Conservation (phyloP, 2,113 vertebrate species). For the Sceloporus undulatus region DNA sequence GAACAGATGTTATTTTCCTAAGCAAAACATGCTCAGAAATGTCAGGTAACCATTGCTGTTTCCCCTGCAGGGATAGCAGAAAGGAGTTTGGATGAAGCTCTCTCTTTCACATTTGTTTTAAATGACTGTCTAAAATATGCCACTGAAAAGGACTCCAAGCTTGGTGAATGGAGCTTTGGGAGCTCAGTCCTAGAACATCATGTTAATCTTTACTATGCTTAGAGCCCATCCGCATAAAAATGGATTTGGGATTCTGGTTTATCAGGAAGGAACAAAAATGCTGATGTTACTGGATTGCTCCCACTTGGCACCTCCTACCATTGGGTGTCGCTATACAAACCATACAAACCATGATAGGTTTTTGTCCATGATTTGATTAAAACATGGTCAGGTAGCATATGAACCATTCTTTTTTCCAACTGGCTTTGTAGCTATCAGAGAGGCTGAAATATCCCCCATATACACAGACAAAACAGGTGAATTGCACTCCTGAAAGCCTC, state of each 20-base stretch:
- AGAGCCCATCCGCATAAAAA: neutral
- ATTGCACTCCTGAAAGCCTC: too few species aligned
- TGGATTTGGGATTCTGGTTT: neutral
- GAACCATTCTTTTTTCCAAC: too few species aligned
- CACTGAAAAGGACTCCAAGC: neutral
- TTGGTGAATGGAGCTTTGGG: neutral
- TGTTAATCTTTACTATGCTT: neutral
- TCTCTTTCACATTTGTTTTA: neutral
- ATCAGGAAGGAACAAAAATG: neutral
- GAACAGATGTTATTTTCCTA: neutral
- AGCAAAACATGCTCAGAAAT: neutral
- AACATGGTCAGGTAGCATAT: neutral
- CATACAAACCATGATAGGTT: too few species aligned
- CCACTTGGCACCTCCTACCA: neutral
- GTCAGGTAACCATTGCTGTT: neutral
- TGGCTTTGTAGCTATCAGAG: too few species aligned
- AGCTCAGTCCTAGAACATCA: neutral
- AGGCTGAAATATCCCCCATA: too few species aligned
- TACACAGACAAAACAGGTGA: too few species aligned
- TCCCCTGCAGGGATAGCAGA: neutral
- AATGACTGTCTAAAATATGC: neutral
- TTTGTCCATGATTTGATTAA: neutral
- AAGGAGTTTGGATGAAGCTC: neutral
- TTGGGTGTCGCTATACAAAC: too few species aligned
- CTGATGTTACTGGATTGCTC: too few species aligned